phyloP scores from a whole-genome alignment of 2,888 invertebrate species.

The Ephialtes manifestator region DNA sequence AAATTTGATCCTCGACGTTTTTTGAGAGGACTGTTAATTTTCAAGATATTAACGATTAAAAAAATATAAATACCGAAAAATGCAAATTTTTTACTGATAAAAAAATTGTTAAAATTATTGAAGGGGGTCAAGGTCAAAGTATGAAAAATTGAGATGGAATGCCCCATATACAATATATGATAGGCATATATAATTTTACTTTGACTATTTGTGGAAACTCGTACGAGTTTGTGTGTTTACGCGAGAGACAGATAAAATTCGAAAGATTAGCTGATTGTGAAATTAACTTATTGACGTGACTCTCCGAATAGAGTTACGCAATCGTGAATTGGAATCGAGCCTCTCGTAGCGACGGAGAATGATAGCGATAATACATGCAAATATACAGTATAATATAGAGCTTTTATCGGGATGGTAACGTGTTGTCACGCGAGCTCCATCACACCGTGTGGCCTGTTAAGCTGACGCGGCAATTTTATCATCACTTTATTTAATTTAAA shows the following conservation, averaged over 20 bases:
- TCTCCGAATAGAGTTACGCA: conserved; percentile 51
- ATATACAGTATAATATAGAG: conserved; percentile 20
- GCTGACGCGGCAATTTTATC: conserved; percentile 24
- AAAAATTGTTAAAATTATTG: too few relatives aligned
- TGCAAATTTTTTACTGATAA: too few relatives aligned
- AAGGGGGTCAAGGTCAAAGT: too few relatives aligned
- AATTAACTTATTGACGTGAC: conserved; percentile 56
- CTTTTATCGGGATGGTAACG: conserved; percentile 10
- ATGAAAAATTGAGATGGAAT: too few relatives aligned
- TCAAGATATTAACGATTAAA: too few relatives aligned
- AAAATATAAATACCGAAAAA: too few relatives aligned
- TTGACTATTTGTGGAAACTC: not conserved
- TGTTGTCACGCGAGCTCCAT: not conserved
- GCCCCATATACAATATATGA: too few relatives aligned
- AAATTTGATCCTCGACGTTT: too few relatives aligned
- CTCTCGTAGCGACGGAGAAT: conserved; percentile 4
- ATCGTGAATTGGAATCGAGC: conserved; percentile 56
- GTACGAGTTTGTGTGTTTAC: not conserved
- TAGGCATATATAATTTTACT: not conserved
- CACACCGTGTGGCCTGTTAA: not conserved
- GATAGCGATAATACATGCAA: conserved; percentile 57
- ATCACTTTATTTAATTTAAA: too few relatives aligned
- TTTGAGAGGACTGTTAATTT: too few relatives aligned
- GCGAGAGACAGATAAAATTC: not conserved
- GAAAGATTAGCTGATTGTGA: conserved; percentile 23